Percentiles rank a stretch among this genome's conserved stretches.
Evolutionary conservation across 2,113 vertebrate genomes (phyloP).

Genomic region (Pachyramphus minor): DNA sequence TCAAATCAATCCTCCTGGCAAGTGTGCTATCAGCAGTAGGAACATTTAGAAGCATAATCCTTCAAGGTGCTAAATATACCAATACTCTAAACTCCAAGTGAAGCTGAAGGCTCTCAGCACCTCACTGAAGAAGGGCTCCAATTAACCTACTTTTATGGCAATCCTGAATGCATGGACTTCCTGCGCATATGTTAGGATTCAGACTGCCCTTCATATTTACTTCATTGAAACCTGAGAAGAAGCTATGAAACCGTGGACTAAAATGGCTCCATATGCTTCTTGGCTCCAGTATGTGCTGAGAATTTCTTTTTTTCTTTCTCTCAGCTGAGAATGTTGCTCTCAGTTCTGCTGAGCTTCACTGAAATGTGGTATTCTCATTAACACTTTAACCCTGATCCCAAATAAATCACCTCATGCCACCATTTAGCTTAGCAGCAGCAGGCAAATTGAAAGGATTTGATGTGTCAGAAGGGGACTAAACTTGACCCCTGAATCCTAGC

Average conservation of each 20-base stretch:
- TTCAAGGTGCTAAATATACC: constrained; percentile 27
- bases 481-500: not conserved
- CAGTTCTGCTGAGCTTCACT: not conserved
- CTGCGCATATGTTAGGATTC: not conserved
- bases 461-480: constrained; percentile 7
- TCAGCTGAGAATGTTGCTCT: constrained; percentile 32
- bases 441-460: not conserved
- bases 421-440: constrained; percentile 6
- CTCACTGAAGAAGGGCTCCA: not conserved
- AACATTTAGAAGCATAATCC: constrained; percentile 32
- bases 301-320: constrained; percentile 9
- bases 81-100: not conserved
- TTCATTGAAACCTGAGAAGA: constrained; percentile 40
- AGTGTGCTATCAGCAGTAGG: constrained; percentile 22
- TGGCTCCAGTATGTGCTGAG: constrained; percentile 2
- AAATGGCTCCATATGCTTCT: constrained; percentile 30
- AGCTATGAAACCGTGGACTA: not conserved
- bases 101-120: constrained; percentile 45
- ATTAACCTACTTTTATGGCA: not conserved
- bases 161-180: not conserved
- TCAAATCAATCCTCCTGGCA: constrained; percentile 45
- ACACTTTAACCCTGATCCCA: constrained; percentile 23
- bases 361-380: constrained; percentile 44
- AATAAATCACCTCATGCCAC: constrained; percentile 19
- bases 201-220: not conserved